Percentiles rank a stretch among this genome's conserved stretches.
phyloP scores from a whole-genome alignment of 2,113 vertebrate species.

The Desmodus rotundus region DNA sequence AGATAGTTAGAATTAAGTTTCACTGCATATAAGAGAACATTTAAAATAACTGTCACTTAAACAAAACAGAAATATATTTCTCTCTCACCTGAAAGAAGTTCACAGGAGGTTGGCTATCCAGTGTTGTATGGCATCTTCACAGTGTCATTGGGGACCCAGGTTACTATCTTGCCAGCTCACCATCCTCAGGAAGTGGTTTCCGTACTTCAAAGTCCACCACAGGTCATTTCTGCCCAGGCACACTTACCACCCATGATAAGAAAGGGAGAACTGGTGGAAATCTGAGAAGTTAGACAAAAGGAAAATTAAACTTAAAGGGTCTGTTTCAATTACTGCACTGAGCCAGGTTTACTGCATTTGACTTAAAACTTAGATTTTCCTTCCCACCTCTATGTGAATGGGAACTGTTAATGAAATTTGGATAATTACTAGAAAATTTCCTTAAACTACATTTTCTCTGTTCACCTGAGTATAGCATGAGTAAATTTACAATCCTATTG shows the following conservation, averaged over 20 bases:
- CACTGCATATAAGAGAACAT: neutral
- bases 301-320: neutral
- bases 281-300: neutral
- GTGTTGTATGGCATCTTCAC: neutral
- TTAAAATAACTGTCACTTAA: neutral
- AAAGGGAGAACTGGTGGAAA: neutral
- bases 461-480: neutral
- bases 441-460: slow-evolving; percentile 22
- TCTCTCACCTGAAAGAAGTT: neutral
- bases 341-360: neutral
- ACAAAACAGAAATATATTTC: neutral
- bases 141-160: neutral
- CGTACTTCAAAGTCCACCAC: neutral
- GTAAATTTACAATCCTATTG: neutral
- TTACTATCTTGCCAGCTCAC: neutral
- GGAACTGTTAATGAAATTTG: neutral
- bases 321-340: neutral
- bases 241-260: neutral
- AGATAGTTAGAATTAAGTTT: neutral
- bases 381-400: neutral
- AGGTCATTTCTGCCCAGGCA: neutral
- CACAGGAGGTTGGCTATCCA: neutral
- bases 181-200: neutral
- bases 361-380: neutral
- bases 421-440: neutral